phyloP scores from a whole-genome alignment of 2,797 vertebrate species.

The Darevskia nairensis region DNA sequence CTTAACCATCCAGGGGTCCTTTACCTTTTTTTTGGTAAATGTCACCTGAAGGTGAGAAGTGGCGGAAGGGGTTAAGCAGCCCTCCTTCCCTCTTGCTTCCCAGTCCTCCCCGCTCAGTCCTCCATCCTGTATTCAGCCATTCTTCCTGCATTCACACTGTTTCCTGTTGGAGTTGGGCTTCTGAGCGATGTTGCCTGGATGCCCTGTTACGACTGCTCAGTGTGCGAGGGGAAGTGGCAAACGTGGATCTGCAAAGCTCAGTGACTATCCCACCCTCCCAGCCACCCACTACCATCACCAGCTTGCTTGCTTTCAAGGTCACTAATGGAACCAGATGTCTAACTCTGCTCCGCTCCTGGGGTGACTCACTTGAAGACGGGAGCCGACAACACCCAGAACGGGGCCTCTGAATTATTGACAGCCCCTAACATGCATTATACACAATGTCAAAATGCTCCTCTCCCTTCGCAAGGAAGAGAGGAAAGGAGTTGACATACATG shows the following conservation, averaged over 20 bases:
- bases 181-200: too few relatives aligned
- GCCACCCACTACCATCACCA: not conserved
- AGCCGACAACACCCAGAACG: not conserved
- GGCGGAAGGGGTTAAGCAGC: not conserved
- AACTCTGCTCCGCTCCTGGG: not conserved
- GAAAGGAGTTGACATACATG: not conserved
- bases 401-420: slow-evolving; percentile 8
- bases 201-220: not conserved
- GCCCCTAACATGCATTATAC: slow-evolving; percentile 4
- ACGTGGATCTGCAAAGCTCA: slow-evolving; percentile 9
- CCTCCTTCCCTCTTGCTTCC: not conserved
- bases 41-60: not conserved
- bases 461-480: slow-evolving; percentile 12
- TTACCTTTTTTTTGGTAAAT: too few relatives aligned
- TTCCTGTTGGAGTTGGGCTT: not conserved
- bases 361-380: slow-evolving; percentile 14
- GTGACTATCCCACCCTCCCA: not conserved
- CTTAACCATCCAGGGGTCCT: too few relatives aligned
- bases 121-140: not conserved
- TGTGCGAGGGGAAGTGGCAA: not conserved
- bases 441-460: not conserved
- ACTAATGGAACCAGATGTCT: not conserved
- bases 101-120: not conserved
- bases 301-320: not conserved
- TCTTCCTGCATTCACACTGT: not conserved